These are phyloP conservation scores for Vireo griseus DNA, from an alignment of 2,797 vertebrate species.

Conservation along the genomic window DNA sequence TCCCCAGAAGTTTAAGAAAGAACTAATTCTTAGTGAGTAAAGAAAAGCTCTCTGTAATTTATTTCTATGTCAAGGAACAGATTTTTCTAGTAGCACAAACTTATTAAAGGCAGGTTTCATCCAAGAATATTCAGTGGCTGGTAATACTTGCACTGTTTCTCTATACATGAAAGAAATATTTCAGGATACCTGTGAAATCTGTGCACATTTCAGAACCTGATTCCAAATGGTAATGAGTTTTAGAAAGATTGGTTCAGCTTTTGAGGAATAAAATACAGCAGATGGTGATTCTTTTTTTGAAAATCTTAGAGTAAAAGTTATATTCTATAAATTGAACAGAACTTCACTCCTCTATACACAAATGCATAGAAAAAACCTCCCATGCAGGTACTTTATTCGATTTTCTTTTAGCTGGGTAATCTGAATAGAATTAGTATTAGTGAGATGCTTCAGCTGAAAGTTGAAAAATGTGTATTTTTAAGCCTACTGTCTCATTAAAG, in stretches of 20 bases:
- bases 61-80: not conserved
- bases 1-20: not conserved
- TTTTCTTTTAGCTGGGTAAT: not conserved
- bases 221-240: not conserved
- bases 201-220: not conserved
- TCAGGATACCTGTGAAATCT: not conserved
- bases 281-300: not conserved
- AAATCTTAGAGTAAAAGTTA: not conserved
- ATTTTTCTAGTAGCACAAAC: not conserved
- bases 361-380: not conserved
- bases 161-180: not conserved
- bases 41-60: not conserved
- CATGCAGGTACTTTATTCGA: not conserved
- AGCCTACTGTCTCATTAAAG: not conserved
- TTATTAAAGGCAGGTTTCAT: not conserved
- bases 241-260: not conserved
- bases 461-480: slow-evolving; percentile 6
- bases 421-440: not conserved
- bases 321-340: not conserved
- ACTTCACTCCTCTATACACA: not conserved
- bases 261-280: not conserved
- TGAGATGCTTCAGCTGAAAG: not conserved
- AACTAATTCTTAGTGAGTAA: not conserved
- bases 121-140: not conserved
- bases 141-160: not conserved